Base-by-base conservation (phyloP, 2,113 vertebrate species). In the Planiliza haematocheilus region DNA sequence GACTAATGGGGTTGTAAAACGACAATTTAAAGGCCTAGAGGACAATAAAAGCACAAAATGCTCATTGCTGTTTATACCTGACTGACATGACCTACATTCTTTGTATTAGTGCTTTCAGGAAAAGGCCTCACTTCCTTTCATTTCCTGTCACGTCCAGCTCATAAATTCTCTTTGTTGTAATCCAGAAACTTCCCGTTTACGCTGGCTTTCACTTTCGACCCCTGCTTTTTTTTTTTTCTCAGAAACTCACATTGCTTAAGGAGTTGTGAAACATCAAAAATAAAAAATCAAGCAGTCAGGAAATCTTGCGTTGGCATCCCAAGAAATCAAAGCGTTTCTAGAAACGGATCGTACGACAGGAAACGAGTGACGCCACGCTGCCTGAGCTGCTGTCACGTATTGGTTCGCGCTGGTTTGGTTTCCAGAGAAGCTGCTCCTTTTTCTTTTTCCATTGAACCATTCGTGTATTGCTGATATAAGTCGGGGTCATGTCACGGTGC, bases 171-270 rank as follows among this genome's bases (percentile, higher is more conserved):
- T 45, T 18, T 57, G 46, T 30, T 62, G 81, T 17, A 73, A 79
- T 86, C 30, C 53, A 65, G 84, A 91, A 92, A 88, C 79, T 79
- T 86, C 64, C 38, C 60, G 38, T 65, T 74, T 69, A 10, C 10
- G 4, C 24, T 52, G 12, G 18, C 41, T 62, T 82, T 83, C 58
- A 59, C 11, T 79, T 62, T 78, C 30, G n/a, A 0, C 7, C 24
- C 24, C 11, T 1, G 42, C 10, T 16, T 17, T 1, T 21, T 71
- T 68, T 30, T 30, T 30, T 30, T 21, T 71, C 48, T 57, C 9
- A 8, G 72, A 58, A 79, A 70, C 37, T n/a, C 10, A 4, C 0
- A 6, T 56, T 45, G 11, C 20, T 12, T 1, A 13, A 73, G 11
- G 1, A 45, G 30, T 36, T 18, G 2, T 13, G 30, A 18, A 7